Percentiles rank a stretch among this genome's conserved stretches.
Evolutionary conservation across 64 coral and sea anemone genomes (phyloP).

Genomic region (Platygyra sinensis): DNA sequence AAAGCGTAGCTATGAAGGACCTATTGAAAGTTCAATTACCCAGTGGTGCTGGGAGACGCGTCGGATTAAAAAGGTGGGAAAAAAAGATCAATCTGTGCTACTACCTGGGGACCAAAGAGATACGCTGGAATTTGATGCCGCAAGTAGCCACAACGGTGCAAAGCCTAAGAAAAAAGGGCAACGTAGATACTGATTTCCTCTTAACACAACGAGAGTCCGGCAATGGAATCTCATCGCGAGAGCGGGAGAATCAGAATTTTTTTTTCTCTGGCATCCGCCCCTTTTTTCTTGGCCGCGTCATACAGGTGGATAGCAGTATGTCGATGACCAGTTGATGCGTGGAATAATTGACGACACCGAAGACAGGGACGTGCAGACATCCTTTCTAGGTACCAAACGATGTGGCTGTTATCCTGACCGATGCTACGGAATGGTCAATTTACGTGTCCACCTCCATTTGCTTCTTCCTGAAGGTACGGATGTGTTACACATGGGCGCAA

Average conservation of each 20-base stretch:
- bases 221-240: too few relatives aligned
- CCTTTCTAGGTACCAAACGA: background rate
- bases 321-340: background rate
- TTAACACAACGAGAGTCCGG: too few relatives aligned
- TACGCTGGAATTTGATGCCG: background rate
- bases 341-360: background rate
- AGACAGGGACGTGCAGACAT: background rate
- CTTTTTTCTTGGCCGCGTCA: background rate
- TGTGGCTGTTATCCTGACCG: background rate
- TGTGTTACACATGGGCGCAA: too few relatives aligned
- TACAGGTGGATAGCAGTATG: background rate
- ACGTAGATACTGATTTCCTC: background rate
- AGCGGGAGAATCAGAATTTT: background rate
- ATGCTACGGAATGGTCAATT: background rate
- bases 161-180: background rate
- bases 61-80: background rate
- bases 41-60: background rate
- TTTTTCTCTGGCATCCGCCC: background rate
- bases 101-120: too few relatives aligned
- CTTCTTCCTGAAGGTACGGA: background rate
- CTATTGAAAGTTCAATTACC: background rate
- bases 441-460: background rate
- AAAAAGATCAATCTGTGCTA: background rate
- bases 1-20: background rate
- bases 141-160: background rate